phyloP scores from a whole-genome alignment of 2,113 vertebrate genomes.

The Sphaerodactylus townsendi region DNA sequence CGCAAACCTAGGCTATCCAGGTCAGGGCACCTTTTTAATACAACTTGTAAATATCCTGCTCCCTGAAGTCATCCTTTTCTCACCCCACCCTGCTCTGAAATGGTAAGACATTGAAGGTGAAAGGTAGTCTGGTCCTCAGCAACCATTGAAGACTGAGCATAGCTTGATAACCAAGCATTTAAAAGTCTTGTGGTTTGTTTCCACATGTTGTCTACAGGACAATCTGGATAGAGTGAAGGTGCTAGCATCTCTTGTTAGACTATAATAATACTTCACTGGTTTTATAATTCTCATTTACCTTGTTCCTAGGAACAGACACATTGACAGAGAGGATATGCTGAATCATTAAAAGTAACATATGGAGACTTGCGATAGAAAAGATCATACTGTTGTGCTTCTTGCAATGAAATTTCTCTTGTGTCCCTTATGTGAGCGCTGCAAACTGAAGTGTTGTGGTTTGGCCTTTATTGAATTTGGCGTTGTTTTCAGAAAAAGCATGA shows the following conservation, averaged over 20 bases:
- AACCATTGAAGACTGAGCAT: no score
- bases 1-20: no score
- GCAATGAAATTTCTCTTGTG: not conserved
- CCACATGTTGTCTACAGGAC: no score
- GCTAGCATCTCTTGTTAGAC: not conserved
- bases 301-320: not conserved
- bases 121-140: no score
- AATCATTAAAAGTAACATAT: conserved; percentile 13
- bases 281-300: not conserved
- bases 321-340: not conserved
- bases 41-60: no score
- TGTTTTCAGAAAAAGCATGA: conserved; percentile 4
- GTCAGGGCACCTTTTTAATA: no score
- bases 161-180: no score
- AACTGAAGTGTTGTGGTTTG: not conserved
- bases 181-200: no score
- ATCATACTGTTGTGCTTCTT: not conserved
- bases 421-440: conserved; percentile 6
- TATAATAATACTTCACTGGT: not conserved
- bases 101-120: no score
- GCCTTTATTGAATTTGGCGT: conserved; percentile 13
- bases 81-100: no score
- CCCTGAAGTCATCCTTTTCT: no score
- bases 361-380: not conserved
- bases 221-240: no score